phyloP scores from a whole-genome alignment of 2,113 vertebrate genomes.

The Psittacus erithacus region DNA sequence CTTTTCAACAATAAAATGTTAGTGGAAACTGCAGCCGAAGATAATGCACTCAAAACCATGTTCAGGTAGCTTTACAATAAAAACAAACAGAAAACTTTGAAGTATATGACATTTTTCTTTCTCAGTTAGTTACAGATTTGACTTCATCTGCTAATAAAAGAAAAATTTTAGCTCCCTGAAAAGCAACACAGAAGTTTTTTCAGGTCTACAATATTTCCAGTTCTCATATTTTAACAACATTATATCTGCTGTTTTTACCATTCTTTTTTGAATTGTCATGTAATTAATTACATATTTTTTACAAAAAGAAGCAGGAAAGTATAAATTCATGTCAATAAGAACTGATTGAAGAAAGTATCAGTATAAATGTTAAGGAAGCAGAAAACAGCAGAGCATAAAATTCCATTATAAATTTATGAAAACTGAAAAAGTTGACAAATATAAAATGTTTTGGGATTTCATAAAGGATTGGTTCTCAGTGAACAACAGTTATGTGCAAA shows the following conservation, averaged over 20 bases:
- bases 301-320: not conserved
- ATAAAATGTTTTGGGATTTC: not conserved
- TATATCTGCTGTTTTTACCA: not conserved
- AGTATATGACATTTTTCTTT: not conserved
- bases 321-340: not conserved
- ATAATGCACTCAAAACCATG: not conserved
- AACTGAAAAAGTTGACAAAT: not conserved
- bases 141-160: not conserved
- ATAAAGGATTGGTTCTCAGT: not conserved
- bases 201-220: not conserved
- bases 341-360: not conserved
- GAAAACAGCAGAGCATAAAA: not conserved
- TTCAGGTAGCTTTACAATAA: not conserved
- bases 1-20: slow-evolving; percentile 18
- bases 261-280: not conserved
- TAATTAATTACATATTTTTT: not conserved
- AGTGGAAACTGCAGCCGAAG: not conserved
- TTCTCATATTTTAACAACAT: not conserved
- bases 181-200: not conserved
- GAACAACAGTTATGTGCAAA: not conserved
- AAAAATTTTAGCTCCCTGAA: not conserved
- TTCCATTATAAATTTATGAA: not conserved
- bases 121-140: not conserved
- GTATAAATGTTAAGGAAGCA: not conserved
- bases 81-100: slow-evolving; percentile 3